A percentile compares a stretch with the other conserved stretches of the same genome.
Conservation (phyloP, 2,797 vertebrate genomes). For the Sibirionetta formosa region DNA sequence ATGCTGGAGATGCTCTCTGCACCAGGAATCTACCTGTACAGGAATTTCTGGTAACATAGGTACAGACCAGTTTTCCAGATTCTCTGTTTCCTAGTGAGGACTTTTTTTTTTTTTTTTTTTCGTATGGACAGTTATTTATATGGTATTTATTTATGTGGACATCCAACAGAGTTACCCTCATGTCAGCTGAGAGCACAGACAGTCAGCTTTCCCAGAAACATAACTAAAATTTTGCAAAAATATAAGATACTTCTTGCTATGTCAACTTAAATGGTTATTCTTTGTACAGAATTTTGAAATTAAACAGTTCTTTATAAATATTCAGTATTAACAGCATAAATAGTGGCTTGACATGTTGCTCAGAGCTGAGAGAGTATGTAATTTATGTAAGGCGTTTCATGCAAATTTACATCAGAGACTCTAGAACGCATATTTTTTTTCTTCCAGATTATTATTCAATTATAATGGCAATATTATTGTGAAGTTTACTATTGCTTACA, state of each 20-base stretch:
- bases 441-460: not conserved
- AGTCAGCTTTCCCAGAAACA: not conserved
- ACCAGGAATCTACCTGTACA: not conserved
- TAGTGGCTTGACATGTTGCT: not conserved
- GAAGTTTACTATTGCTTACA: constrained; percentile 40
- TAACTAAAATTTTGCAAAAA: not conserved
- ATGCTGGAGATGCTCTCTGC: not conserved
- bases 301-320: not conserved
- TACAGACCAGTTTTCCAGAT: not conserved
- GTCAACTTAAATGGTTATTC: not conserved
- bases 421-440: not conserved
- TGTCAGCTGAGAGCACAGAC: not conserved
- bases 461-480: not conserved
- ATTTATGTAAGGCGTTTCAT: not conserved
- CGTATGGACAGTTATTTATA: not conserved
- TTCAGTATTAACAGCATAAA: not conserved
- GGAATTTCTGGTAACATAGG: not conserved
- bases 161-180: not conserved
- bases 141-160: not conserved
- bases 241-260: not conserved
- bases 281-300: not conserved
- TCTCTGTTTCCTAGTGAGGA: not conserved
- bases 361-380: not conserved
- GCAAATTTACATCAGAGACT: not conserved
- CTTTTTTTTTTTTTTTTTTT: not conserved